A percentile compares a stretch with the other conserved stretches of the same genome.
These are phyloP conservation scores for Schizaphis graminum DNA, from an alignment of 2,888 invertebrate species.

Conservation along the genomic window DNA sequence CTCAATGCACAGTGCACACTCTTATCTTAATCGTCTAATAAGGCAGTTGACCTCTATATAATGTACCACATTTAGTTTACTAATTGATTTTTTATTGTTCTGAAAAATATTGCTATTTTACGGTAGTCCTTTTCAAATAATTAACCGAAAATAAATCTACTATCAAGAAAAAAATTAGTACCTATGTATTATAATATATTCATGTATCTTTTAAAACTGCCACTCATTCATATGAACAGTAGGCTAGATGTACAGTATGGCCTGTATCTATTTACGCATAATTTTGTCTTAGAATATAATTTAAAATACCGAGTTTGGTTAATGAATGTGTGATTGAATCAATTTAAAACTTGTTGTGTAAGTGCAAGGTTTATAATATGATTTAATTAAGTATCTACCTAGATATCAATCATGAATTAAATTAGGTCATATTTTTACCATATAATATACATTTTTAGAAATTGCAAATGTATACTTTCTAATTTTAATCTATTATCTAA, in stretches of 20 bases:
- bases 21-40: slow-evolving; percentile 36
- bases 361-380: background rate
- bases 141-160: slow-evolving; percentile 1
- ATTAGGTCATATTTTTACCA: slow-evolving; percentile 46
- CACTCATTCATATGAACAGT: background rate
- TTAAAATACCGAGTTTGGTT: background rate
- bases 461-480: slow-evolving; percentile 35
- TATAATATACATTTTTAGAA: slow-evolving; percentile 32
- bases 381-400: background rate
- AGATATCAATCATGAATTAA: background rate
- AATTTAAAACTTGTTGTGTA: slow-evolving; percentile 13
- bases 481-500: slow-evolving; percentile 14
- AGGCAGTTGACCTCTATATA: slow-evolving; percentile 39
- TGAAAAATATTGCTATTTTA: background rate
- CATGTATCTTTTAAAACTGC: background rate
- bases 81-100: slow-evolving; percentile 50
- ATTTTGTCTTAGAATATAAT: background rate
- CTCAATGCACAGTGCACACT: background rate
- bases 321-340: background rate
- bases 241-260: background rate
- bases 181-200: background rate
- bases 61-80: slow-evolving; percentile 6
- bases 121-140: background rate
- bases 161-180: background rate
- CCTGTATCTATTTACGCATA: background rate